Evolutionary conservation across 2,888 invertebrate genomes (phyloP), one percentile per base, ranked within the genome.

Genomic region (Amphimallon solstitiale): DNA sequence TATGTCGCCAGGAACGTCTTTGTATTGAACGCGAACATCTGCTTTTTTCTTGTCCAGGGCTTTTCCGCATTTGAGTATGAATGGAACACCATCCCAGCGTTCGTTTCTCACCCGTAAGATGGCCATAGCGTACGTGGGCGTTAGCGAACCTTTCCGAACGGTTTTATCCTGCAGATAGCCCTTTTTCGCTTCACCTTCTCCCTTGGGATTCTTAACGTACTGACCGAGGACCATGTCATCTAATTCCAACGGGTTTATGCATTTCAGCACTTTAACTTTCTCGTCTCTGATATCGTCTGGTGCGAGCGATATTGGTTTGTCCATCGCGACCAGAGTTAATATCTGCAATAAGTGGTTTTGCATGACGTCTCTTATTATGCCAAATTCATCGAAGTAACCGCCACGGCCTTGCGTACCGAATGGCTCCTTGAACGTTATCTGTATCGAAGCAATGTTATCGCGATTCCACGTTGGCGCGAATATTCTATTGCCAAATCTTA

Each of bases 301-400:
- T 80, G 92, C 91, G 66, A 94, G 89, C 12, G 94, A 92, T 0
- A 94, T 93, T 0, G 99, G 99, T 80, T 97, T 97, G 76, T 99
- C 99, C 99, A 99, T 99, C 40, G 98, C 98, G 72, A 97, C 94
- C 71, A 99, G 85, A 10, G 97, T 96, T 17, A 99, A 84, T 76
- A 99, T 97, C 86, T 99, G 99, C 73, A 99, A 85, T 72, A 99
- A 85, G 84, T 99, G 99, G 83, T 99, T 99, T 84, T 99, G 99
- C 98, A 99, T 99, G 0, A 99, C 97, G 85, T 99, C 99, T 46
- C 99, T 89, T 71, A 99, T 95, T 67, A 99, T 98, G 17, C 99
- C 99, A 84, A 97, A 98, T 78, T 94, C 91, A 83, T 99, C 97
- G 83, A 99, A 99, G 80, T 99, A 99, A 1, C 99, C 99, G 34